A percentile compares a stretch with the other conserved stretches of the same genome.
Evolutionary conservation across 2,113 vertebrate species (phyloP).

Genomic region (Alethe castanea): DNA sequence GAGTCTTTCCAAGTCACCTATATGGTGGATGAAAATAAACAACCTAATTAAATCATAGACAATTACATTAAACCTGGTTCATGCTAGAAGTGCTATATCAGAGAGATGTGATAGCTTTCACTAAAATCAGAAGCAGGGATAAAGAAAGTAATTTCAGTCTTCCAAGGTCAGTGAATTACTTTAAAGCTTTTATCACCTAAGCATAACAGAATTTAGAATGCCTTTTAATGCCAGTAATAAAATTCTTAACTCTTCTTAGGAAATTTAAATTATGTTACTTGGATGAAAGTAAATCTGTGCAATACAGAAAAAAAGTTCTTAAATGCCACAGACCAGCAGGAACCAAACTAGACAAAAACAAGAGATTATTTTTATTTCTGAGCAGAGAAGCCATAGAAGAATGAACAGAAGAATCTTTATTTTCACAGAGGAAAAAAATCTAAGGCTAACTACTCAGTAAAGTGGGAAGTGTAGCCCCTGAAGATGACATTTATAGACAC

Average conservation of each 20-base stretch:
- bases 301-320: not conserved
- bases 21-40: not conserved
- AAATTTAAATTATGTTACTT: not conserved
- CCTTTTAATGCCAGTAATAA: not conserved
- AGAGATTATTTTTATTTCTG: not conserved
- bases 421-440: not conserved
- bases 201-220: not conserved
- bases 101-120: not conserved
- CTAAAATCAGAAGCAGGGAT: not conserved
- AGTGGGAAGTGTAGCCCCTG: not conserved
- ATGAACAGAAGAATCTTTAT: not conserved
- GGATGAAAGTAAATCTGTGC: not conserved
- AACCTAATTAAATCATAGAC: constrained; percentile 18
- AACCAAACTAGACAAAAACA: not conserved
- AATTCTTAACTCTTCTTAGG: not conserved
- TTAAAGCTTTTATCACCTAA: not conserved
- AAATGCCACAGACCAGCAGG: not conserved
- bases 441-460: not conserved
- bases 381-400: not conserved
- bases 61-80: not conserved
- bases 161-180: not conserved
- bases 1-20: constrained; percentile 88
- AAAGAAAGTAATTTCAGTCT: not conserved
- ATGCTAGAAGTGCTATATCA: not conserved
- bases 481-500: not conserved